Evolutionary conservation across 2,888 invertebrate species (phyloP).

Genomic region (Lathronympha strigana): DNA sequence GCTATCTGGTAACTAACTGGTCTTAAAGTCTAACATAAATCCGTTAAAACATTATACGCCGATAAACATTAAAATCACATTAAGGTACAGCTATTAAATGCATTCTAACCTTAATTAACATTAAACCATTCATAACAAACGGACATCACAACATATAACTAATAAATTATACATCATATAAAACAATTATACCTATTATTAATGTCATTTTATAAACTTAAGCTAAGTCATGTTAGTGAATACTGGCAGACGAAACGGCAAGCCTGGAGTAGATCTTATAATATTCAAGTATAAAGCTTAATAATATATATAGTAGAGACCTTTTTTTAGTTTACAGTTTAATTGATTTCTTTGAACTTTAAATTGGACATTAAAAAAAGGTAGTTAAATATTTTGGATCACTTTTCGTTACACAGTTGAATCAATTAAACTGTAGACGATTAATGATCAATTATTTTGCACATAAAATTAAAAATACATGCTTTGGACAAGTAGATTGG

Average conservation of each 20-base stretch:
- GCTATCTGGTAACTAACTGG: constrained; percentile 41
- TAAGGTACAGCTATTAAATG: constrained; percentile 51
- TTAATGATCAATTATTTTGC: too few species aligned
- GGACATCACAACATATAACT: constrained; percentile 52
- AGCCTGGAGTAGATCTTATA: constrained; percentile 42
- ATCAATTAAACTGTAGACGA: too few species aligned
- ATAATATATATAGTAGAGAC: too few species aligned
- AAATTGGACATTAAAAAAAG: too few species aligned
- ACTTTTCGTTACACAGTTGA: neutral
- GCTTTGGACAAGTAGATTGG: too few species aligned
- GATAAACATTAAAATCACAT: constrained; percentile 47
- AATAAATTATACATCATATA: constrained; percentile 36
- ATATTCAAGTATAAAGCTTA: too few species aligned
- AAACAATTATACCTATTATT: constrained; percentile 35
- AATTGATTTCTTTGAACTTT: too few species aligned
- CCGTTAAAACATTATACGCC: constrained; percentile 38
- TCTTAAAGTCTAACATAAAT: constrained; percentile 40
- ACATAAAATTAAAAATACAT: too few species aligned
- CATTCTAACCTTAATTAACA: constrained; percentile 43
- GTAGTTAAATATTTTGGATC: neutral
- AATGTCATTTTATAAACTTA: constrained; percentile 35
- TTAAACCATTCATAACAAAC: constrained; percentile 40
- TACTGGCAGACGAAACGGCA: constrained; percentile 48
- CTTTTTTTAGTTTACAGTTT: neutral
- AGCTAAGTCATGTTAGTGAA: constrained; percentile 35